Conservation (phyloP, 2,797 vertebrate genomes). For the Apogon talboti region DNA sequence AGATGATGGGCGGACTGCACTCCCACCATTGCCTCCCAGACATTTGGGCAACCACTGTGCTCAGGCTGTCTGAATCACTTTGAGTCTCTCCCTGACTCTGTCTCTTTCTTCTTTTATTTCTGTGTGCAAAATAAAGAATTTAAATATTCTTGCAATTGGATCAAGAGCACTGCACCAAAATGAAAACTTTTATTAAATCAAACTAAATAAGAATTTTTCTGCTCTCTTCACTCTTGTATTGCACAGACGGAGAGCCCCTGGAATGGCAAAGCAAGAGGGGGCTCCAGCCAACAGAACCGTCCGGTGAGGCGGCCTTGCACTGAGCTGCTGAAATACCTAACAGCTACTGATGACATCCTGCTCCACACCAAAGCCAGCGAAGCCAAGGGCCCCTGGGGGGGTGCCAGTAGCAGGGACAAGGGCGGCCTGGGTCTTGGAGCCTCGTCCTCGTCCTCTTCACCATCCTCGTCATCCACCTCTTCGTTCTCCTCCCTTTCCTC, state of each 20-base stretch:
- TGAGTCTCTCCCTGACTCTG: constrained; percentile 39
- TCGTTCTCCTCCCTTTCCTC: constrained; percentile 85
- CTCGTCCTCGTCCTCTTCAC: constrained; percentile 82
- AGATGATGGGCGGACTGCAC: constrained; percentile 79
- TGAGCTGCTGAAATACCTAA: constrained; percentile 99
- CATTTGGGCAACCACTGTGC: constrained; percentile 65
- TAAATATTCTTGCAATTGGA: constrained; percentile 43
- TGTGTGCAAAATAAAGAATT: constrained; percentile 47
- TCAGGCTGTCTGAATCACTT: constrained; percentile 47
- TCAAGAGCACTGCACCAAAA: constrained; percentile 18
- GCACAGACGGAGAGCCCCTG: constrained; percentile 94
- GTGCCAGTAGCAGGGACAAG: constrained; percentile 90
- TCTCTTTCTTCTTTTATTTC: constrained; percentile 48
- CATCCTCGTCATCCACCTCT: constrained; percentile 84
- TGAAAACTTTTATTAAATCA: constrained; percentile 36
- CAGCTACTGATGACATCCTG: constrained; percentile 94
- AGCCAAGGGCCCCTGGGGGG: constrained; percentile 81
- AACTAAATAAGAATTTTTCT: constrained; percentile 31
- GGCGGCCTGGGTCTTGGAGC: constrained; percentile 80
- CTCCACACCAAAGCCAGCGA: constrained; percentile 92
- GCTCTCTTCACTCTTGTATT: constrained; percentile 4
- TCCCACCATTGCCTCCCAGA: constrained; percentile 69
- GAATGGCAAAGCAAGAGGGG: constrained; percentile 94
- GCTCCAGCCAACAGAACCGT: constrained; percentile 94
- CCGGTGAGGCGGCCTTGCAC: constrained; percentile 97